Percentiles rank a stretch among this genome's conserved stretches.
Evolutionary conservation across 92 coral and sea anemone genomes (phyloP).

Genomic region (Porites lobata): DNA sequence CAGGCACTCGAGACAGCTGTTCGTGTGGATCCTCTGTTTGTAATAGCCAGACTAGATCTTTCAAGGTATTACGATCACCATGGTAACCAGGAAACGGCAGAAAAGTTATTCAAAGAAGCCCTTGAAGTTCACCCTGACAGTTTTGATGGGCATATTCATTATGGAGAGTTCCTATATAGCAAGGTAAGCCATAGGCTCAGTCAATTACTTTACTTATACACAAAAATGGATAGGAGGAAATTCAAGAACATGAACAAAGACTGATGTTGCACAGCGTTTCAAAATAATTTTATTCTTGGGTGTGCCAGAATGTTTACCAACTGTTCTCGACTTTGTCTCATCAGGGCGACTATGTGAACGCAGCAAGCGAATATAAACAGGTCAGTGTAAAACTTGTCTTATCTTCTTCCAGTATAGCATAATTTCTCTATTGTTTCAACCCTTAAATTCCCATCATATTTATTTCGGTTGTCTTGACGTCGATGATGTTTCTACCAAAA

Average conservation of each 20-base stretch:
- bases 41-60: constrained; percentile 64
- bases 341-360: constrained; percentile 11
- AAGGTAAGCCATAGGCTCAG: background rate
- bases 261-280: too few species aligned
- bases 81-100: constrained; percentile 42
- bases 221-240: background rate
- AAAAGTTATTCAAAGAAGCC: constrained; percentile 58
- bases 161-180: constrained; percentile 15
- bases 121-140: constrained; percentile 70
- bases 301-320: too few species aligned
- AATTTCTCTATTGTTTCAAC: too few species aligned
- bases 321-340: background rate
- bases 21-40: constrained; percentile 71
- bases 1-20: constrained; percentile 64
- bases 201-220: too few species aligned
- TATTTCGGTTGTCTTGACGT: too few species aligned
- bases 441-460: too few species aligned
- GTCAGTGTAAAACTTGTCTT: background rate
- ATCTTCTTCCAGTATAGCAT: too few species aligned
- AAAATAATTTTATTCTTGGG: too few species aligned
- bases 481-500: too few species aligned
- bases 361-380: background rate
- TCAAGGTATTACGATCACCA: constrained; percentile 46
- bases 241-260: background rate
- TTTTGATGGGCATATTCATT: constrained; percentile 58